phyloP scores from a whole-genome alignment of 1,140 invertebrate species.

The Brachionus manjavacas region DNA sequence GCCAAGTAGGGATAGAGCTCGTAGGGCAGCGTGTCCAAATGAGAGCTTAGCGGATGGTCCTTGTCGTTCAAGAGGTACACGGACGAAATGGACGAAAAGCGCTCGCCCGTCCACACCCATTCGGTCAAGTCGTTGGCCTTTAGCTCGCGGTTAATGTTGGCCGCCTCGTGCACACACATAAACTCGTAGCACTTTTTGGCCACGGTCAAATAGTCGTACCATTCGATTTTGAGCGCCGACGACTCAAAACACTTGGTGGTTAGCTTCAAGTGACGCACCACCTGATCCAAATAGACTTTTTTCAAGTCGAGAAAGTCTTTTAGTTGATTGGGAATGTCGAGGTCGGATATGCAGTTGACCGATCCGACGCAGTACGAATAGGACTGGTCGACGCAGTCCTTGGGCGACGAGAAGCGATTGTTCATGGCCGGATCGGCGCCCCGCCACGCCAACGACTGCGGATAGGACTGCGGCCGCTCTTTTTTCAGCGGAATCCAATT shows the following conservation, averaged over 20 bases:
- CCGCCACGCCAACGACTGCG: conserved; percentile 20
- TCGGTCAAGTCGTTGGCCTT: conserved; percentile 21
- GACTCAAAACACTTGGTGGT: conserved; percentile 5
- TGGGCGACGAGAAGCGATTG: neutral
- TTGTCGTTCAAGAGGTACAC: conserved; percentile 34
- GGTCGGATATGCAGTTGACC: conserved; percentile 2
- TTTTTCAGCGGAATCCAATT: conserved; percentile 33
- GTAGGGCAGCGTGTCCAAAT: conserved; percentile 22
- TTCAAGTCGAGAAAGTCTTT: conserved; percentile 7
- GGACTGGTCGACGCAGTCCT: neutral
- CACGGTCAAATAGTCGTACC: conserved; percentile 38
- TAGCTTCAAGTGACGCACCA: conserved; percentile 21
- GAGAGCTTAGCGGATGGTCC: conserved; percentile 2
- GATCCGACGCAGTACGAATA: conserved; percentile 28
- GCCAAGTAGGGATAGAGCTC: conserved; percentile 25
- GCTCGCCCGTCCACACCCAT: conserved; percentile 39
- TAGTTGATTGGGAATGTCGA: conserved; percentile 22
- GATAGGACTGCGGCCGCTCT: conserved; percentile 13
- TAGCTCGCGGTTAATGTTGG: neutral
- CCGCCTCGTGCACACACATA: neutral
- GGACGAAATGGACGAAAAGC: neutral
- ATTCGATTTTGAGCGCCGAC: conserved; percentile 15
- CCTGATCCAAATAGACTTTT: conserved; percentile 8
- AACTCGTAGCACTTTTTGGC: conserved; percentile 35
- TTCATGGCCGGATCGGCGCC: neutral